These are phyloP conservation scores for Muntiacus muntjak DNA, from an alignment of 2,113 vertebrate species.

Conservation along the genomic window DNA sequence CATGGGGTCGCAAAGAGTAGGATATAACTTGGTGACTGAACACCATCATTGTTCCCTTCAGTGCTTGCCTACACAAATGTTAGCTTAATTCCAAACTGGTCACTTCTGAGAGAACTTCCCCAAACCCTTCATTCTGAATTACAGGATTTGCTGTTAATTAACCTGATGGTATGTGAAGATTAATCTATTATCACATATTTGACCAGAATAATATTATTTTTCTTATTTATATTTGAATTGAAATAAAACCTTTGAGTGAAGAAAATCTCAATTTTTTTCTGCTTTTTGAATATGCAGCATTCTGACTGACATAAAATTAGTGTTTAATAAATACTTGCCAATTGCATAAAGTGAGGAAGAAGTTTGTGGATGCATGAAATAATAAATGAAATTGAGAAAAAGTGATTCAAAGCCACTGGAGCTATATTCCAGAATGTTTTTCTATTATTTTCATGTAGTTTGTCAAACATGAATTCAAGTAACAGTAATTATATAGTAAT, in stretches of 20 bases:
- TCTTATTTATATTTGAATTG: background rate
- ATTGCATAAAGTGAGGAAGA: background rate
- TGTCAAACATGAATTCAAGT: background rate
- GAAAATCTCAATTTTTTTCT: background rate
- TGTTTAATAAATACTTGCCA: background rate
- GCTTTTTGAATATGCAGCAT: background rate
- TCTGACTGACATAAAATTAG: background rate
- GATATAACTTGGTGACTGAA: background rate
- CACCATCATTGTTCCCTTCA: background rate
- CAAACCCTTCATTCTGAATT: background rate
- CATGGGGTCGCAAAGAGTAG: fast-evolving
- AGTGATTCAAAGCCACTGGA: background rate
- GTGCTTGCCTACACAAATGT: background rate
- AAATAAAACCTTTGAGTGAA: background rate
- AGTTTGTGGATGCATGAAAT: background rate
- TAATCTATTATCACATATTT: background rate
- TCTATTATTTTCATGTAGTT: background rate
- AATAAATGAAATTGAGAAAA: background rate
- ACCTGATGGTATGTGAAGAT: background rate
- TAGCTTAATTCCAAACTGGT: background rate
- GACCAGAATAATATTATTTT: background rate
- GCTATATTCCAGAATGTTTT: background rate
- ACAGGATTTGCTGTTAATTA: background rate
- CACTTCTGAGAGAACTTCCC: background rate
- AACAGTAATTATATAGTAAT: background rate